Evolutionary conservation across 1,140 invertebrate genomes (phyloP).

Genomic region (Lutraria rhynchaena): DNA sequence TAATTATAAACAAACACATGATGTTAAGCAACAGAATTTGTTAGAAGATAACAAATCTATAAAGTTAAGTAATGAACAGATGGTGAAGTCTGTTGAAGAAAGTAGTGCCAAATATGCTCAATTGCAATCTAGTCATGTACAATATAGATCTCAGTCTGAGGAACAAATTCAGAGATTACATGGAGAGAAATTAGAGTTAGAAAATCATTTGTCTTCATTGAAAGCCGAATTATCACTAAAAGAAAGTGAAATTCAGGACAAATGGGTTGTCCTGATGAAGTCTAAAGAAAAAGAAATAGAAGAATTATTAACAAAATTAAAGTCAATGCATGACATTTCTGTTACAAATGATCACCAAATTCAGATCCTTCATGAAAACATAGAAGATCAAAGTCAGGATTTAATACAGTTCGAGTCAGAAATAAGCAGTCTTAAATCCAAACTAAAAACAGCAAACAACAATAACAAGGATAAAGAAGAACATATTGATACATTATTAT

Average conservation of each 20-base stretch:
- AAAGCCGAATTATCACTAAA: background rate
- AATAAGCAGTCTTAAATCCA: too few relatives aligned
- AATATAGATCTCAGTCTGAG: slow-evolving; percentile 7
- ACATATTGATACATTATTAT: too few relatives aligned
- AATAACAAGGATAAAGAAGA: too few relatives aligned
- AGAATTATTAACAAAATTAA: background rate
- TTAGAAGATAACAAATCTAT: background rate
- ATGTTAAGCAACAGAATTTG: too few relatives aligned
- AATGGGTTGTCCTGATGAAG: background rate
- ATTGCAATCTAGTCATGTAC: slow-evolving; percentile 24
- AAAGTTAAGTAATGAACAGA: background rate
- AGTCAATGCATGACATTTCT: background rate
- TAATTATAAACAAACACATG: background rate
- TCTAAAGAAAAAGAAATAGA: background rate
- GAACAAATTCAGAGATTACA: background rate
- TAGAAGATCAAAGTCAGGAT: too few relatives aligned
- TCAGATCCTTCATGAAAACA: too few relatives aligned
- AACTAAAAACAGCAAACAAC: too few relatives aligned
- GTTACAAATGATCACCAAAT: too few relatives aligned
- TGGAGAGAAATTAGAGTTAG: background rate
- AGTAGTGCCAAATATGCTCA: background rate
- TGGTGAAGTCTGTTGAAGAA: background rate
- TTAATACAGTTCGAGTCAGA: too few relatives aligned
- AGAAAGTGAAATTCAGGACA: slow-evolving; percentile 10
- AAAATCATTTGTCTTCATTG: background rate